A percentile compares a stretch with the other conserved stretches of the same genome.
Conservation (phyloP, 1,140 invertebrate genomes). For the Tribolium madens region DNA sequence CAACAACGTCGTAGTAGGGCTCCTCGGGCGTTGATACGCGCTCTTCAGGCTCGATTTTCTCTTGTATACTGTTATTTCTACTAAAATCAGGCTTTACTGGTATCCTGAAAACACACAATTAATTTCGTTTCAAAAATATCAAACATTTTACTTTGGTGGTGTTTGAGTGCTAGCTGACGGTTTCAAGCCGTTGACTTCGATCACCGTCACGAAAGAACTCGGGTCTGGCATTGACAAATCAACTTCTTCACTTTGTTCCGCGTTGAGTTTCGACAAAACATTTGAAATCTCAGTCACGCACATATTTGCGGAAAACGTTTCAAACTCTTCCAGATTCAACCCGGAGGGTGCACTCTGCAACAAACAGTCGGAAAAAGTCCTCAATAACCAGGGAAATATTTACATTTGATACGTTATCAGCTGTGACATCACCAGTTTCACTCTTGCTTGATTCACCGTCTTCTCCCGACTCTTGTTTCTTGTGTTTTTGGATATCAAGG, state of each 20-base stretch:
- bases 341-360: not conserved
- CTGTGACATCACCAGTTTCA: conserved; percentile 57
- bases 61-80: conserved; percentile 66
- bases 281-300: conserved; percentile 76
- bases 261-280: conserved; percentile 64
- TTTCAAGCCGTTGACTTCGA: conserved; percentile 83
- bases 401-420: conserved; percentile 64
- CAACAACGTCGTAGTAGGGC: conserved; percentile 86
- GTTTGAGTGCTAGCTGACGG: conserved; percentile 58
- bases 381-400: conserved; percentile 54
- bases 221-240: conserved; percentile 69
- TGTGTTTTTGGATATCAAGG: conserved; percentile 84
- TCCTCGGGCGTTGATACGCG: conserved; percentile 73
- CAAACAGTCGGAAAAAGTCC: not conserved
- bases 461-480: conserved; percentile 61
- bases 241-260: conserved; percentile 58
- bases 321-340: conserved; percentile 31
- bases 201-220: conserved; percentile 89
- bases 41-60: conserved; percentile 57
- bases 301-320: conserved; percentile 69
- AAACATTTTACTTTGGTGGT: conserved; percentile 61
- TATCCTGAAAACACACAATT: conserved; percentile 66
- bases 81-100: conserved; percentile 72
- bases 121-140: not conserved
- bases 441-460: conserved; percentile 49